These are phyloP conservation scores for Anarrhichthys ocellatus DNA, from an alignment of 2,113 vertebrate species.

Conservation along the genomic window DNA sequence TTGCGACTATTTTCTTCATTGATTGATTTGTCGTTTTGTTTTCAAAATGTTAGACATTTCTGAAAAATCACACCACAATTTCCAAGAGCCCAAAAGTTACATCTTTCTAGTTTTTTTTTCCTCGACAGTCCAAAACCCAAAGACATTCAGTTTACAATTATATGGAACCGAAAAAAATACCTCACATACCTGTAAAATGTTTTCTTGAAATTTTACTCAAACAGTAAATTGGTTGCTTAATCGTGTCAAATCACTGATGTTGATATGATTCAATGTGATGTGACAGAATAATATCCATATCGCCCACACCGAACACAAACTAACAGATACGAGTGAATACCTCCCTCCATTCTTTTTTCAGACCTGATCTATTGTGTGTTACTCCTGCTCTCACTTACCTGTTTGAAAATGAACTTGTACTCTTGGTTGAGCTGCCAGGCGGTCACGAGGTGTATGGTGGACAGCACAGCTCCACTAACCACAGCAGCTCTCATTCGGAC, in stretches of 20 bases:
- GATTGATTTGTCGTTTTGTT: background rate
- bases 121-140: background rate
- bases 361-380: background rate
- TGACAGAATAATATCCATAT: background rate
- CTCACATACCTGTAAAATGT: background rate
- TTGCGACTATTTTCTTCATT: background rate
- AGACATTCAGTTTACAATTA: background rate
- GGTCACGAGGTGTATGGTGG: slow-evolving; percentile 87
- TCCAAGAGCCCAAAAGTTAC: background rate
- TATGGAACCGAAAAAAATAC: background rate
- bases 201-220: background rate
- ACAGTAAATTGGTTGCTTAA: background rate
- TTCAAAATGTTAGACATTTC: background rate
- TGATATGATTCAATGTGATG: background rate
- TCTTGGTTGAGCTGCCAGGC: slow-evolving; percentile 89
- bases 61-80: background rate
- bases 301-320: background rate
- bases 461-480: slow-evolving; percentile 88
- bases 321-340: background rate
- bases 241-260: background rate
- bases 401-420: slow-evolving; percentile 89
- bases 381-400: slow-evolving; percentile 82
- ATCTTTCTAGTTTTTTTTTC: background rate
- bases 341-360: background rate
- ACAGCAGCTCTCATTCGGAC: slow-evolving; percentile 96